Evolutionary conservation across 2,113 vertebrate species (phyloP), one percentile per base, ranked within the genome.

Genomic region (Herpailurus yagouaroundi): DNA sequence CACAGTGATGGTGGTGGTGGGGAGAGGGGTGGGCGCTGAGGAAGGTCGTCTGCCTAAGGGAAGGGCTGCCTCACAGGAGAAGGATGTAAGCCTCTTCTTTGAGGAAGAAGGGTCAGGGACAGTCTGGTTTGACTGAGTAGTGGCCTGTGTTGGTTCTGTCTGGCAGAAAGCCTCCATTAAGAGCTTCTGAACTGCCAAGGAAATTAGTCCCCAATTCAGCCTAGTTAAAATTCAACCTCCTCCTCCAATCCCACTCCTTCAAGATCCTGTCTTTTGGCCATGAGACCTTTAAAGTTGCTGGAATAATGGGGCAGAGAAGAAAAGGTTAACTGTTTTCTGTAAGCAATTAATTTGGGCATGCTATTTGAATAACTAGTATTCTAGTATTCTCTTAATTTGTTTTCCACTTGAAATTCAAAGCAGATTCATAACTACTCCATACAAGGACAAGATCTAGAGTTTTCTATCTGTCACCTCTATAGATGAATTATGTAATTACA

Each of bases 151-250:
- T 52, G 63, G 63, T 50, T 89, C 71, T 71, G 4, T 25, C 48
- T 38, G 63, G 82, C 80, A 88, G 74, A 57, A 94, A 36, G 79
- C 74, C 69, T 96, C 79, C 79, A 11, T 84, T 88, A 74, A 93
- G 76, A 89, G 73, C 80, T 94, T 94, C 73, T 95, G 50, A 86
- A 85, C 73, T 90, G 64, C 71, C 83, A 73, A 95, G 89, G 91
- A 95, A 95, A 94, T 92, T 41, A 80, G 83, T 64, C n/a, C 13
- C 36, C 82, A 41, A 5, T 80, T 95, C 18, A 91, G 52, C 66
- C 45, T 23, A 83, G 90, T 97, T 96, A 95, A 98, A 92, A 95
- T 95, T 80, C 82, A 96, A 23, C 68, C 18, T 52, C 12, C 23
- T 29, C 2, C 52, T 23, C 25, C 63, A 18, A 3, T 36, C 25